Base-by-base conservation (phyloP, 2,797 vertebrate species). In the Urocyon cinereoargenteus region DNA sequence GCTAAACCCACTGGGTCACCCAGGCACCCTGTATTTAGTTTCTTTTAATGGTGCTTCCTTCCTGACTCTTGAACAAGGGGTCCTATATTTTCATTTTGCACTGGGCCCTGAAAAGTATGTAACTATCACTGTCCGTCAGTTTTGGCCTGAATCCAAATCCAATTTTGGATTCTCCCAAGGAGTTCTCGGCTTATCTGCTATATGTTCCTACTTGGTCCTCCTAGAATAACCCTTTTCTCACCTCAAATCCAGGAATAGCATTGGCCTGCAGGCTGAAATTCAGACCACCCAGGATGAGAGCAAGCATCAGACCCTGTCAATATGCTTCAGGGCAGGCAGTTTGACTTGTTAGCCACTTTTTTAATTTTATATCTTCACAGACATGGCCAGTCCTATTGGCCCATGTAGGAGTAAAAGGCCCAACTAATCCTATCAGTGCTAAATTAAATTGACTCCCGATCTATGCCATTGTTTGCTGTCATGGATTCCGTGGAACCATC, bases 361-460 rank as follows among this genome's bases (percentile, higher is more conserved):
- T 82, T 86, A 79, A 51, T 82, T 91, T 97, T n/a, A 24, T 86
- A 64, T 66, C 28, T 84, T 91, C 28, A 95, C 45, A 10, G 95
- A 93, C 18, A 40, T 57, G 49, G n/a, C 34, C 15, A 95, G 14
- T 72, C 24, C 53, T 19, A 28, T 68, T 92, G 77, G 31, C 34
- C 45, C 88, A 68, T 49, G 2, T 86, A 88, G 19, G 12, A 85
- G 31, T 90, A 89, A 96, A 90, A 72, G 90, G 31, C 13, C 18
- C 15, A 55, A 87, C 77, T 84, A 91, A 92, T 93, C 40, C 79
- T 22, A 96, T 84, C 12, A 45, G 11, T 34, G 21, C 18, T 92
- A 84, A 96, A 93, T 90, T 79, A 73, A 93, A 90, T 85, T 36
- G 57, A 93, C 28, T 96, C 73, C 85, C 70, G 86, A 28, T 78